Conservation (phyloP, 2,888 invertebrate species). For the Pristionchus japonicus region DNA sequence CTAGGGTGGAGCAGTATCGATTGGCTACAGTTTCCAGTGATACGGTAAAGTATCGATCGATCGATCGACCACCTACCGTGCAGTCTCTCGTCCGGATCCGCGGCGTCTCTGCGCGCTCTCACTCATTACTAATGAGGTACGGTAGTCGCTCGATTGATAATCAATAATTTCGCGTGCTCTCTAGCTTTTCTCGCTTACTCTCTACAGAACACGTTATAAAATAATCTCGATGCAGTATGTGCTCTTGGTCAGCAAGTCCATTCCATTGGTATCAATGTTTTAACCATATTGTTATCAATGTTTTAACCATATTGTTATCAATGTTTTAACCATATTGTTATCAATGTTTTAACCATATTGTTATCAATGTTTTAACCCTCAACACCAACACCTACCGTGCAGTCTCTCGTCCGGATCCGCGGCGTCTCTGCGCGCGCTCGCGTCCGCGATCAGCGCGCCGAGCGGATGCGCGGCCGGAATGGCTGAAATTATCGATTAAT, state of each 20-base stretch:
- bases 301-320: not conserved
- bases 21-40: no score
- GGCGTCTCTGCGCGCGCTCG: conserved; percentile 53
- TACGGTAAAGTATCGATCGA: no score
- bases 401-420: conserved; percentile 69
- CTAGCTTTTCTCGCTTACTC: not conserved
- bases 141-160: conserved; percentile 61
- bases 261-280: no score
- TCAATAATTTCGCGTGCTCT: not conserved
- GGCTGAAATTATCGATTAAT: no score
- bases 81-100: conserved; percentile 68
- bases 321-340: no score
- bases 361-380: no score
- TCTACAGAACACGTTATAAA: not conserved
- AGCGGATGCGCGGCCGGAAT: no score
- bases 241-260: no score
- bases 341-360: no score
- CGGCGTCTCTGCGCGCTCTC: conserved; percentile 54
- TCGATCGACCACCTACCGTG: conserved; percentile 52
- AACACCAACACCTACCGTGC: conserved; percentile 58
- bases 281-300: not conserved
- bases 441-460: no score
- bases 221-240: no score
- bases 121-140: conserved; percentile 61
- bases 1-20: not conserved